Evolutionary conservation across 2,113 vertebrate genomes (phyloP), one percentile per base, ranked within the genome.

Genomic region (Grallaria varia): DNA sequence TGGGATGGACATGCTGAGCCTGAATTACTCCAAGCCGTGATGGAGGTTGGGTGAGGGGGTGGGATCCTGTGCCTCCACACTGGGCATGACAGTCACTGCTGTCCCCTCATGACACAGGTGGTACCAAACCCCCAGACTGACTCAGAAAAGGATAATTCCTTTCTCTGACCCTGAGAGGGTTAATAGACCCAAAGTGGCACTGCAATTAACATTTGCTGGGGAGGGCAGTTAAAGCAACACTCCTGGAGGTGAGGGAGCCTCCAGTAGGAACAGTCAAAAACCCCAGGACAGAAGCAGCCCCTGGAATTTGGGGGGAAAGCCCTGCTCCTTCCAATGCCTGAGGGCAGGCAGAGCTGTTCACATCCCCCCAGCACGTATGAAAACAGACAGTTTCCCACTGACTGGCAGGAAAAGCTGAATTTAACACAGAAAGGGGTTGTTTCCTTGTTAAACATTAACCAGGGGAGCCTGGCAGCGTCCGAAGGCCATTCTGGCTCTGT

Each of bases 301-400:
- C 44, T 3, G 3, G 39, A 24, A 6, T 14, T 5, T 1, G 12
- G 31, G 59, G 42, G 25, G 7, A n/a, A 20, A 58, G 9, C 30
- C 56, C 5, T 8, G 3, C 27, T 27, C 58, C 3, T 0, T 24
- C 40, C 1, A 0, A 4, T 8, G 28, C 63, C 27, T 2, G n/a
- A 0, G 0, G 42, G 23, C 50, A 14, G 31, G 45, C 64, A 47
- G n/a, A 75, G 50, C 50, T 0, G 0, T 35, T 42, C 8, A 4
- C 7, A 1, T 35, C 25, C 23, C 44, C 20, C n/a, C 5, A 11
- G 39, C 13, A 4, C 4, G 0, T 18, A 21, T 15, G 10, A 37
- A 81, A 55, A 28, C 7, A 14, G 40, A 50, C 2, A 1, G 2
- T 67, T 83, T 72, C 28, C 44, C 37, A 12, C 35, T 1, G 0